Conservation (phyloP, 2,797 vertebrate species). For the Poeciliopsis paucimaculata region DNA sequence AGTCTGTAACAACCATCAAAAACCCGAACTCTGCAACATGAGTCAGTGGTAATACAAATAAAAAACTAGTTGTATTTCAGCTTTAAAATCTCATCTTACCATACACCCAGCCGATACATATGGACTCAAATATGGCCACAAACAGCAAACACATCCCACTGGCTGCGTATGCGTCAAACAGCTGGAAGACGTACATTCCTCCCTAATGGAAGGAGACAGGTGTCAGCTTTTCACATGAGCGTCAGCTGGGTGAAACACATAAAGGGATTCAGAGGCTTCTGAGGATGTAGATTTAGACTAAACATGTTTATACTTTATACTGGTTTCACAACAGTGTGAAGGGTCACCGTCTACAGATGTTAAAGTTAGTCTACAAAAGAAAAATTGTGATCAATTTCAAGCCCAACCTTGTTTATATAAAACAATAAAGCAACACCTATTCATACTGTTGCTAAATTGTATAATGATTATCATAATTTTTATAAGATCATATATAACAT, state of each 20-base stretch:
- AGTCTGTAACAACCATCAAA: constrained; percentile 12
- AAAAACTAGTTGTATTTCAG: neutral
- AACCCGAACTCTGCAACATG: neutral
- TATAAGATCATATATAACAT: neutral
- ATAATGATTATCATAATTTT: neutral
- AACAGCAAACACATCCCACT: constrained; percentile 99
- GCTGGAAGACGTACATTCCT: constrained; percentile 98
- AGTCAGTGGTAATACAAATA: neutral
- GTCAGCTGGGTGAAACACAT: constrained; percentile 19
- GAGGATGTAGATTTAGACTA: neutral
- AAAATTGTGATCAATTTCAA: neutral
- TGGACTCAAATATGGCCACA: constrained; percentile 97
- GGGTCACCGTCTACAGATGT: neutral
- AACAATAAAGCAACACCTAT: neutral
- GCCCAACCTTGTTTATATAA: neutral
- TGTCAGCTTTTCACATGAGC: constrained; percentile 33
- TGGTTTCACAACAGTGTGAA: neutral
- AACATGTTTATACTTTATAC: neutral
- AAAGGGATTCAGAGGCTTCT: constrained; percentile 3
- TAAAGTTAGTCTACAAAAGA: neutral
- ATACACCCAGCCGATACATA: constrained; percentile 98
- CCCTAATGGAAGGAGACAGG: constrained; percentile 80
- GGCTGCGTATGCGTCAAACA: constrained; percentile 96
- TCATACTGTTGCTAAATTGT: neutral
- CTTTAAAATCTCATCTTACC: constrained; percentile 80